A percentile compares a stretch with the other conserved stretches of the same genome.
phyloP scores from a whole-genome alignment of 2,113 vertebrate genomes.

The Rhegmatorhina hoffmannsi region DNA sequence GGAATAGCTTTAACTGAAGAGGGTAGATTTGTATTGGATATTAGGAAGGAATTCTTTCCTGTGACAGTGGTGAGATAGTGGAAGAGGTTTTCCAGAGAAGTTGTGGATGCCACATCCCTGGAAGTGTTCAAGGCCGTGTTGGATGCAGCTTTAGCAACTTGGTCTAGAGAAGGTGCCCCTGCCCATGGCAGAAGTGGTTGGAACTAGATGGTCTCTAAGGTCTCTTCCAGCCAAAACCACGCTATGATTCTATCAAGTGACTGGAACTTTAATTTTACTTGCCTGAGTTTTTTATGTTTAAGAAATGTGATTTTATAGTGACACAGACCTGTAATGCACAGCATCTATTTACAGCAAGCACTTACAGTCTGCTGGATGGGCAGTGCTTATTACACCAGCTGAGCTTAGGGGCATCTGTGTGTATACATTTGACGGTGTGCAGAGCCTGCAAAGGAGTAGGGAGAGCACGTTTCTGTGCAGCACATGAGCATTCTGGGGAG shows the following conservation, averaged over 20 bases:
- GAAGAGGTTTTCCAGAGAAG: not conserved
- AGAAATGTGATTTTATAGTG: not conserved
- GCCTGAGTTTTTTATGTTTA: not conserved
- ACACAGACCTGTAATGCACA: not conserved
- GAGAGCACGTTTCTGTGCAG: not conserved
- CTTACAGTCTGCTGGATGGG: not conserved
- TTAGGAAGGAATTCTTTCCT: not conserved
- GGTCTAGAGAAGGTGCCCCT: not conserved
- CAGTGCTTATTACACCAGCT: not conserved
- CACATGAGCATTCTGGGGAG: not conserved
- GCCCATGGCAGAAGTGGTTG: too few relatives aligned
- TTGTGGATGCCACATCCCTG: not conserved
- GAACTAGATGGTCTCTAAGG: not conserved
- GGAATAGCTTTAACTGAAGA: not conserved
- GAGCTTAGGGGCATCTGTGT: not conserved
- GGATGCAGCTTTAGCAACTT: not conserved
- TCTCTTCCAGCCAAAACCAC: not conserved
- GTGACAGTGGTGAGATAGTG: not conserved
- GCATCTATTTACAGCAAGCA: not conserved
- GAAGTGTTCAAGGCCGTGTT: not conserved
- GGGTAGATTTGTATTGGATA: not conserved
- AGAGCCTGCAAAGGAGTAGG: not conserved
- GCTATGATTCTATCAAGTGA: not conserved
- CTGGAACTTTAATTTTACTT: conserved; percentile 15
- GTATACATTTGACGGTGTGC: not conserved